Conservation (phyloP, 2,113 vertebrate species). For the Eulacestoma nigropectus region DNA sequence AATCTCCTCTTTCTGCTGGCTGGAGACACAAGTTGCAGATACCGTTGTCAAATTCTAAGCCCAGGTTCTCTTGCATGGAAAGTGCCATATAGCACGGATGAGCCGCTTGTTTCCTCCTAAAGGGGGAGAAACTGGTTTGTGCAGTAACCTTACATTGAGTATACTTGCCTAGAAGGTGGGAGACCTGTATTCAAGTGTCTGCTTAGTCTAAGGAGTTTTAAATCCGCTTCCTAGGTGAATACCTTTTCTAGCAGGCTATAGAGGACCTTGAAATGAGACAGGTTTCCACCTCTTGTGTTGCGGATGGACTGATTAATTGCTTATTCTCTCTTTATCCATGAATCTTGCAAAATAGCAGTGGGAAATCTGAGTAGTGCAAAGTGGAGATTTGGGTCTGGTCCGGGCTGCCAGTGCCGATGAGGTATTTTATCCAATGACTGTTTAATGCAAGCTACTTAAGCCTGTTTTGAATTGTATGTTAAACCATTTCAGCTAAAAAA, state of each 20-base stretch:
- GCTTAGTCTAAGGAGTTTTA: neutral
- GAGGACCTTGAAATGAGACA: neutral
- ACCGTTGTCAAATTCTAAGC: neutral
- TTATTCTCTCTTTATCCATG: neutral
- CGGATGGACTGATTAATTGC: neutral
- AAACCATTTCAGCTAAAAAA: constrained; percentile 13
- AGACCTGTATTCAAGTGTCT: neutral
- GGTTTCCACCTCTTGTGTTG: neutral
- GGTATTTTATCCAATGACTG: neutral
- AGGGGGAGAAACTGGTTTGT: neutral
- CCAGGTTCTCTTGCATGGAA: neutral
- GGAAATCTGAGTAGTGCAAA: neutral
- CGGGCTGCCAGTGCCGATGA: neutral
- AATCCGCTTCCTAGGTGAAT: neutral
- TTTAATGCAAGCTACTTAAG: neutral
- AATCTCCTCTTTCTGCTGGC: neutral
- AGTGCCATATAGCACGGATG: neutral
- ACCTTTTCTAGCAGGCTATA: neutral
- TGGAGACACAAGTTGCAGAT: neutral
- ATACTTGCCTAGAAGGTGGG: neutral
- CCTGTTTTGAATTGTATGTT: neutral
- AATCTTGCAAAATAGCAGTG: neutral
- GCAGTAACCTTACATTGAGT: neutral
- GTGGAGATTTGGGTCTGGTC: neutral
- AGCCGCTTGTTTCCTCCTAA: neutral